Conservation (phyloP, 2,113 vertebrate genomes). For the Oceanodroma tethys region DNA sequence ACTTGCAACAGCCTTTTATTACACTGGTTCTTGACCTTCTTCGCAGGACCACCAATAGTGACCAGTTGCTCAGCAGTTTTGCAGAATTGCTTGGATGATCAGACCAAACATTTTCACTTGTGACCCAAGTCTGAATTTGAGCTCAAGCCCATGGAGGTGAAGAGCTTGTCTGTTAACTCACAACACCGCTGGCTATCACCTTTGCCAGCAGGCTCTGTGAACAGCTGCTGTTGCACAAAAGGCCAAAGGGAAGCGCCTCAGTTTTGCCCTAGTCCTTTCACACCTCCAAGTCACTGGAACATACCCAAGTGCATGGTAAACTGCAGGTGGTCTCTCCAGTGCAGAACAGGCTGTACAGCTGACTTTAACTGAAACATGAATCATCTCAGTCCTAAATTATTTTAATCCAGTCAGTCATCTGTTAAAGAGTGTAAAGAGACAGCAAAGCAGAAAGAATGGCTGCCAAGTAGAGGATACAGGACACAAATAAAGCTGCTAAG, state of each 20-base stretch:
- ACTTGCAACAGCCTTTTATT: not conserved
- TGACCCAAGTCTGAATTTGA: not conserved
- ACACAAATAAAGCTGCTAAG: slow-evolving; percentile 55
- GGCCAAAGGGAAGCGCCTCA: not conserved
- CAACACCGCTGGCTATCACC: not conserved
- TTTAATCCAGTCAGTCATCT: slow-evolving; percentile 48
- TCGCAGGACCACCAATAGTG: not conserved
- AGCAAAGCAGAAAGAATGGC: slow-evolving; percentile 24
- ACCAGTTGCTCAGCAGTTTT: not conserved
- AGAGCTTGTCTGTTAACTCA: not conserved
- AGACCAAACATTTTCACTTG: not conserved
- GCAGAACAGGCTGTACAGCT: slow-evolving; percentile 43
- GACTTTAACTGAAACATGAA: slow-evolving; percentile 32
- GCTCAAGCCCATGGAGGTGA: not conserved
- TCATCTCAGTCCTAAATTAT: slow-evolving; percentile 44
- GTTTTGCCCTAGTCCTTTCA: not conserved
- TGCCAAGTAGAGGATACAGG: slow-evolving; percentile 24
- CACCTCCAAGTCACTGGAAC: not conserved
- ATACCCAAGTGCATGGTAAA: not conserved
- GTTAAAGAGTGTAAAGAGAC: slow-evolving; percentile 34
- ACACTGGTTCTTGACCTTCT: not conserved
- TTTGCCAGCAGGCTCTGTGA: not conserved
- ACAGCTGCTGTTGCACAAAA: slow-evolving; percentile 32
- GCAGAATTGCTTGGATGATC: not conserved
- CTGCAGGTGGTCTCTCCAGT: not conserved